Conservation (phyloP, 1,140 invertebrate genomes). For the Bicyclus anynana region DNA sequence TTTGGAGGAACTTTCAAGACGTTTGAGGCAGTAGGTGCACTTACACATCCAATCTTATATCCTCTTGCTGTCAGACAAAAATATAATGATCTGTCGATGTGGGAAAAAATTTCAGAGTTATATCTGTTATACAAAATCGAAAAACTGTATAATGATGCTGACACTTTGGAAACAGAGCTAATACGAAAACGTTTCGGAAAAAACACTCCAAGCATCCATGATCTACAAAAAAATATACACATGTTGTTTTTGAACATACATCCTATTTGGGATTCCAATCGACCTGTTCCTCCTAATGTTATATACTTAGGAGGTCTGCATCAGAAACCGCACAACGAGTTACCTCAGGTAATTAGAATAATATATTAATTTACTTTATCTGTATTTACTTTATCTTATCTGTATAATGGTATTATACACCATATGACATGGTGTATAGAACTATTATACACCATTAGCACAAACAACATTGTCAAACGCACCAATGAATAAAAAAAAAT, state of each 20-base stretch:
- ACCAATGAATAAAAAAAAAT: too few relatives aligned
- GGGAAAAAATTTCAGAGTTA: slow-evolving; percentile 33
- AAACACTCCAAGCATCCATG: slow-evolving; percentile 49
- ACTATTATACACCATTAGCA: too few relatives aligned
- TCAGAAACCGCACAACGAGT: slow-evolving; percentile 48
- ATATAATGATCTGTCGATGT: slow-evolving; percentile 26
- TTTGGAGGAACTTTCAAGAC: slow-evolving; percentile 26
- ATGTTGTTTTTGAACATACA: slow-evolving; percentile 77
- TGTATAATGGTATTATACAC: too few relatives aligned
- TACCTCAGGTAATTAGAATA: slow-evolving; percentile 35
- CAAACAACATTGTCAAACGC: too few relatives aligned
- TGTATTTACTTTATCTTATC: too few relatives aligned
- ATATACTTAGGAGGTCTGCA: slow-evolving; percentile 74
- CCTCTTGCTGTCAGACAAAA: slow-evolving; percentile 18
- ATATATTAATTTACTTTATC: neutral
- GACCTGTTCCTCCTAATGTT: slow-evolving; percentile 68
- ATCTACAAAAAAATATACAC: slow-evolving; percentile 70
- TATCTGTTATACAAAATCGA: slow-evolving; percentile 4
- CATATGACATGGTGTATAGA: too few relatives aligned
- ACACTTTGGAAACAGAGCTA: slow-evolving; percentile 37
- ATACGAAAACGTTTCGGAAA: slow-evolving; percentile 60
- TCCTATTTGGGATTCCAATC: slow-evolving; percentile 61
- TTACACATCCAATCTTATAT: slow-evolving; percentile 31
- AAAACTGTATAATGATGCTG: slow-evolving; percentile 1
- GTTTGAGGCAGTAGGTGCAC: slow-evolving; percentile 28